Base-by-base conservation (phyloP, 2,888 invertebrate species). In the Orchesellides sinensis region DNA sequence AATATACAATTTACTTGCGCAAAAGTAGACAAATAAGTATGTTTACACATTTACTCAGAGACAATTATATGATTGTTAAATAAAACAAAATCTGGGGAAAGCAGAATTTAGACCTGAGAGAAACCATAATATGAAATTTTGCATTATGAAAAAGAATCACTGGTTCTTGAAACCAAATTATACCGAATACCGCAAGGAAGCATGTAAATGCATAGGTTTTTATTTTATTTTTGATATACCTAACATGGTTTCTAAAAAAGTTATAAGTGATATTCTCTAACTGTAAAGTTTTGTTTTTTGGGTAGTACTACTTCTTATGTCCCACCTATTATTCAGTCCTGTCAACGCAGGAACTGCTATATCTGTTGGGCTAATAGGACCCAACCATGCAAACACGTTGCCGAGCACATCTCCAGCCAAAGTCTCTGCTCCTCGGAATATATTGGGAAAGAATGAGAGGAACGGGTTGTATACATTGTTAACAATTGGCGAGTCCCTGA, bases 381-480 rank as follows among this genome's bases (percentile, higher is more conserved):
- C 70, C n/a, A 84, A 27, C 80, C 80, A 84, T 6, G 80, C 68
- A 45, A 84, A 84, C 1, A 77, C 84, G 19, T 72, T 77, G 61
- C 77, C 77, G 0, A 81, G 17, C 0, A 81, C 63, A n/a, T 79
- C 79, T 27, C 63, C 63, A 5, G 63, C 52, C 0, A 80, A 49
- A 0, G 29, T 25, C 25, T 80, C 80, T 2, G 72, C 72, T 29
- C 80, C 80, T 2, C 66, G 54, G 66, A 80, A 80, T 0, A 87
- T 19, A 49, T 87, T 87, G 2, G 86, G 87, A 61, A 87, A 82
- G 79, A 87, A 86, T 19, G 81, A 82, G 40, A 87, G 32, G 23
- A 83, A 81, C 0, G 87, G 85, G n/a, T 72, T 80, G 4, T 2
- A 19, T n/a, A 85, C 52, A 69, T 86, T 86, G 14, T 73, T 72